Base-by-base conservation (phyloP, 2,888 invertebrate genomes). In the Drosophila infuscata region DNA sequence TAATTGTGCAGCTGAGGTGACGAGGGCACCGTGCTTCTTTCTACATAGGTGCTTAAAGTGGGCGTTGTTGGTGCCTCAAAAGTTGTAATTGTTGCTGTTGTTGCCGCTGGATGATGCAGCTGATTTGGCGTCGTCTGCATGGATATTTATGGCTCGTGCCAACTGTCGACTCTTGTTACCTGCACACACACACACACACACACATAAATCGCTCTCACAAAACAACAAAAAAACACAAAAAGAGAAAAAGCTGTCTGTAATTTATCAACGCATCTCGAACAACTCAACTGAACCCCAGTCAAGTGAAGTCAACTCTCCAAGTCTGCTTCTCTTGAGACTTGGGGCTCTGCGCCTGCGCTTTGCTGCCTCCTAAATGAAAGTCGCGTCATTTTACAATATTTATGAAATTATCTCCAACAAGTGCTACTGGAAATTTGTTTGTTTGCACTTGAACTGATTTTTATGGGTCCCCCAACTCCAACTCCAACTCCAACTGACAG, bases 121-220 rank as follows among this genome's bases (percentile, higher is more conserved):
- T 73, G 87, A 87, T 86, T 86, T 81, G 62, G 63, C 56, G 20
- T 73, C 69, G 72, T 74, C 83, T 65, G 54, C 69, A 56, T 67
- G 70, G 70, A 78, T 84, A 81, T 88, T 78, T 89, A 83, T 88
- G 89, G 88, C 89, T 88, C 89, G 88, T 89, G 88, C 89, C 89
- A 79, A 70, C 74, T 78, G 84, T 79, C 86, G 83, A 86, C 79
- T 81, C 79, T 80, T 72, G 82, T 82, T 83, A 80, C 80, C 75
- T 70, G 70, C 54, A 71, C 70, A 69, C 54, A 76, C 51, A 70
- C 53, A 68, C 54, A 71, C 70, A 69, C 54, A 76, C 51, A 70
- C 53, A 68, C 74, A 80, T 65, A 81, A 77, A 71, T 80, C 70
- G 74, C 70, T 71, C 52, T 41, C 57, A 62, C 64, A 68, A 11